Conservation (phyloP, 2,888 invertebrate genomes). For the Metalampra italica region DNA sequence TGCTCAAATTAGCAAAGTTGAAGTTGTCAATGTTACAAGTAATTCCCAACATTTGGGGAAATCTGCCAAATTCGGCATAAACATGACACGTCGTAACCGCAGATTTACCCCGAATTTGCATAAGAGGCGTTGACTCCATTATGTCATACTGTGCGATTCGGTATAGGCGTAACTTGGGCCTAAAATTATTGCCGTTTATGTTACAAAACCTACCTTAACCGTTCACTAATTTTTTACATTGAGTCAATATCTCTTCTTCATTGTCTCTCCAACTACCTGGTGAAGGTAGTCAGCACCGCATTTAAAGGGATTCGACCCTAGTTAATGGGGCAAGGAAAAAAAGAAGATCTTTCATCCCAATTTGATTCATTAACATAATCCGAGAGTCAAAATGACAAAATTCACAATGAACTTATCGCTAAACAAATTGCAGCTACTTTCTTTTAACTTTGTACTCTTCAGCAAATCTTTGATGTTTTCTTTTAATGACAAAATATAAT, state of each 20-base stretch:
- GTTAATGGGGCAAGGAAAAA: too few species aligned
- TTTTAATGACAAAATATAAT: constrained; percentile 29
- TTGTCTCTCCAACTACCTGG: too few species aligned
- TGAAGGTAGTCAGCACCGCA: too few species aligned
- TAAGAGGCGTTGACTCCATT: constrained; percentile 11
- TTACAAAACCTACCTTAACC: neutral
- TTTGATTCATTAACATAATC: too few species aligned
- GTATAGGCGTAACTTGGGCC: constrained; percentile 4
- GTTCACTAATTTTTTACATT: too few species aligned
- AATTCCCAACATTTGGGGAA: constrained; percentile 7
- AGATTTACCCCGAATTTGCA: constrained; percentile 17
- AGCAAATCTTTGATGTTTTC: constrained; percentile 22
- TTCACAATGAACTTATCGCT: neutral
- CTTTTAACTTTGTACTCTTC: constrained; percentile 17
- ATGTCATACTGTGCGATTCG: constrained; percentile 4
- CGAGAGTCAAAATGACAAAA: too few species aligned
- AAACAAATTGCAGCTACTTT: neutral
- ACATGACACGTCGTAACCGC: constrained; percentile 13
- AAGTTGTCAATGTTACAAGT: constrained; percentile 7
- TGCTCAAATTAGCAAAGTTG: constrained; percentile 12
- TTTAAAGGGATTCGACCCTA: too few species aligned
- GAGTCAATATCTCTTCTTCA: too few species aligned
- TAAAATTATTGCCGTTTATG: neutral
- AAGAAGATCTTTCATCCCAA: too few species aligned
- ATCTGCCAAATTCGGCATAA: constrained; percentile 13